A percentile compares a stretch with the other conserved stretches of the same genome.
phyloP scores from a whole-genome alignment of 2,113 vertebrate genomes.

The Harpagus bidentatus region DNA sequence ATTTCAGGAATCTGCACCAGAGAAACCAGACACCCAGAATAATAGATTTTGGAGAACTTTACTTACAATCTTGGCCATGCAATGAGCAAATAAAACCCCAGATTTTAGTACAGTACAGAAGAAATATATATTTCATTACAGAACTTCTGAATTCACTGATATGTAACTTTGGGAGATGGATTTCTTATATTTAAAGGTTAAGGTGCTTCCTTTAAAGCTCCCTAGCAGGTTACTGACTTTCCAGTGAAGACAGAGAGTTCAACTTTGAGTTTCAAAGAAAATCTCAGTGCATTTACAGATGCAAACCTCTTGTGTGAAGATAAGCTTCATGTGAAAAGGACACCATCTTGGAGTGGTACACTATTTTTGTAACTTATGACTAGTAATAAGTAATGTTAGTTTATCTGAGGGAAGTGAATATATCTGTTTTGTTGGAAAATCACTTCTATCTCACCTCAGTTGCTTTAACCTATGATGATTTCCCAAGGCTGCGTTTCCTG shows the following conservation, averaged over 20 bases:
- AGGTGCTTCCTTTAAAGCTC: background rate
- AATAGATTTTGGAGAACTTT: background rate
- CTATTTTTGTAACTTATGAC: background rate
- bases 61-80: background rate
- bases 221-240: background rate
- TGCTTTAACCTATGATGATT: background rate
- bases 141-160: background rate
- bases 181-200: background rate
- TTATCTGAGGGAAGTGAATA: background rate
- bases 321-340: background rate
- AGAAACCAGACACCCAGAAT: background rate
- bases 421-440: background rate
- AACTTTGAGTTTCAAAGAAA: background rate
- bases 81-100: background rate
- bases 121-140: background rate
- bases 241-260: background rate
- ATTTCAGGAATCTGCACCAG: background rate
- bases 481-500: background rate
- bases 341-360: background rate
- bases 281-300: background rate
- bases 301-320: background rate
- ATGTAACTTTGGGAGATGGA: background rate
- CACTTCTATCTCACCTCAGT: background rate
- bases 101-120: background rate
- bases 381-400: background rate